Evolutionary conservation across 2,888 invertebrate genomes (phyloP), one percentile per base, ranked within the genome.

Genomic region (Perizoma flavofasciatum): DNA sequence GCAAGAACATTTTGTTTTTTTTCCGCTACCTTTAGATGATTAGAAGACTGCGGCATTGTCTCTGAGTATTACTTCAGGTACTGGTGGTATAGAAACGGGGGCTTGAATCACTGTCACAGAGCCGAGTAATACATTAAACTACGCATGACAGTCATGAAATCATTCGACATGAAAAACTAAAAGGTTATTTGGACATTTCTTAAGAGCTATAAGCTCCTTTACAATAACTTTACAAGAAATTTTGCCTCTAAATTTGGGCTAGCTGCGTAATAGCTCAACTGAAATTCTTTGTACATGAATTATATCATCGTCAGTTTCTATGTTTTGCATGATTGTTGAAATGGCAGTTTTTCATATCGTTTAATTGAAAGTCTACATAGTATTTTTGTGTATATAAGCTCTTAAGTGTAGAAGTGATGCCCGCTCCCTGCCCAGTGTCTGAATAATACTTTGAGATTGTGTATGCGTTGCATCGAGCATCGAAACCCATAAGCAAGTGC

Each of bases 11-110:
- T 58, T 68, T 63, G 55, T 53, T 66, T 61, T 64, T 60, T 61
- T 62, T 67, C 66, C 49, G 54, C 54, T 39, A 65, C 67, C 40
- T 59, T 71, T 69, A 68, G 74, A 82, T 81, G 81, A 78, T 73
- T 84, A 79, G 84, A 86, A 85, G 86, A 86, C 58, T 74, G 93
- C 94, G 91, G 86, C 93, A 92, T 93, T 93, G 95, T 93, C 93
- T 94, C 93, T 97, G 98, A 98, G 98, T 98, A 98, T 98, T 98
- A 97, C 97, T 97, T 98, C 98, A 98, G 98, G 98, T 98, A 98
- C 98, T 98, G 98, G 98, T 96, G 92, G 78, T 75, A 72, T 79
- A 66, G 67, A 74, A 75, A 75, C 70, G 69, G 74, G 79, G 79
- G 73, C 66, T 65, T 63, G 70, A 71, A 54, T 62, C 71, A 75